These are phyloP conservation scores for Dexiosoma caninum DNA, from an alignment of 2,888 invertebrate species.

Conservation along the genomic window DNA sequence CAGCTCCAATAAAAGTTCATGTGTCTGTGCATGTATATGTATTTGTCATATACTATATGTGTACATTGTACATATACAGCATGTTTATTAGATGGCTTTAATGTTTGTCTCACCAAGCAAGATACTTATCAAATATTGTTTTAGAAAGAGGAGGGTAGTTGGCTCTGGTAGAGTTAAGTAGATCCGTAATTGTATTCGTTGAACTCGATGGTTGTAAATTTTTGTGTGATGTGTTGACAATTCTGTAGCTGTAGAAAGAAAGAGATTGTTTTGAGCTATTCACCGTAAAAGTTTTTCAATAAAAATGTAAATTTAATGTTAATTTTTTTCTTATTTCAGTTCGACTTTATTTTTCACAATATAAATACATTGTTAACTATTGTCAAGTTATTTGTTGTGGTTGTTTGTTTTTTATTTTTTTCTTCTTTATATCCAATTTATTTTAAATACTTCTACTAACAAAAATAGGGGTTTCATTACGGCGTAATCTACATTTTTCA, in stretches of 20 bases:
- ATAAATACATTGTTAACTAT: constrained; percentile 32
- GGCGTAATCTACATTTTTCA: too few relatives aligned
- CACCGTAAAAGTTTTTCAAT: constrained; percentile 68
- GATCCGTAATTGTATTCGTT: background rate
- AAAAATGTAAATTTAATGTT: constrained; percentile 69
- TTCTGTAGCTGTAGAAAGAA: background rate
- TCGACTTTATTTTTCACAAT: constrained; percentile 2
- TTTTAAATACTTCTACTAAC: background rate
- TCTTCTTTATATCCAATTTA: too few relatives aligned
- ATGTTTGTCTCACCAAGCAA: background rate
- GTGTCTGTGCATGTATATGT: background rate
- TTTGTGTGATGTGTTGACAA: background rate
- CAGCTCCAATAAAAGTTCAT: background rate
- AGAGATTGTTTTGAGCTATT: constrained; percentile 58
- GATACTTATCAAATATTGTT: constrained; percentile 26
- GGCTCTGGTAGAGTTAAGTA: background rate
- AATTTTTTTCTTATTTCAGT: constrained; percentile 13
- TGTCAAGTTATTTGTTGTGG: background rate
- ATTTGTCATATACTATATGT: too few relatives aligned
- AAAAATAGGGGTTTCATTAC: background rate
- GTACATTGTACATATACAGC: too few relatives aligned
- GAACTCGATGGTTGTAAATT: background rate
- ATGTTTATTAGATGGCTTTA: background rate
- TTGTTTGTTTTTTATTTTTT: background rate
- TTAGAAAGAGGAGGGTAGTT: background rate